A percentile compares a stretch with the other conserved stretches of the same genome.
Evolutionary conservation across 2,113 vertebrate species (phyloP).

Genomic region (Poecilia latipinna): DNA sequence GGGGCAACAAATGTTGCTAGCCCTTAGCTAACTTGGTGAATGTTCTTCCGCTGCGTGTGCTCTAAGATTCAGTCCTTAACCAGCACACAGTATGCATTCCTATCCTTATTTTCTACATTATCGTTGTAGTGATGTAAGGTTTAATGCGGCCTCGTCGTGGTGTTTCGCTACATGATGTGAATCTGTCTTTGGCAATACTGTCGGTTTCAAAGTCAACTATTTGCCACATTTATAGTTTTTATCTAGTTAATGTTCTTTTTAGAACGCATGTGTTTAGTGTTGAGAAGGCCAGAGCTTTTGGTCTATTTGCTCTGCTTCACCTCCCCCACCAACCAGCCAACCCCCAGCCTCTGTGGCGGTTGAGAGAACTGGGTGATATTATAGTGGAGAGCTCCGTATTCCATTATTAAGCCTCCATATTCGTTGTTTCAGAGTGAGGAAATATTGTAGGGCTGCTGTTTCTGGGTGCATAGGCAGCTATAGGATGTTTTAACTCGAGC

Average conservation of each 20-base stretch:
- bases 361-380: slow-evolving; percentile 80
- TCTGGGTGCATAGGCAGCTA: neutral
- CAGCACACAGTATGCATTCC: neutral
- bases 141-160: slow-evolving; percentile 9
- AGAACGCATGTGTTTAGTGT: slow-evolving; percentile 21
- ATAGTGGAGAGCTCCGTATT: slow-evolving; percentile 57
- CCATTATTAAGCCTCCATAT: slow-evolving; percentile 63
- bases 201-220: slow-evolving; percentile 31
- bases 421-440: slow-evolving; percentile 65
- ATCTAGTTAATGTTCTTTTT: neutral
- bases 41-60: slow-evolving; percentile 58
- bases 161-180: slow-evolving; percentile 40
- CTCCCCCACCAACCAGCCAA: slow-evolving; percentile 78
- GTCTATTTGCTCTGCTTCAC: slow-evolving; percentile 78
- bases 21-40: slow-evolving; percentile 64
- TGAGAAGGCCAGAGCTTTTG: slow-evolving; percentile 66
- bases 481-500: neutral
- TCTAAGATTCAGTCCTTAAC: slow-evolving; percentile 13
- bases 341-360: slow-evolving; percentile 76
- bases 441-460: neutral
- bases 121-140: neutral
- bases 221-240: slow-evolving; percentile 23
- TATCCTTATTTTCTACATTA: too few species aligned
- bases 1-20: slow-evolving; percentile 60
- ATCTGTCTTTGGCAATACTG: neutral